Evolutionary conservation across 1,140 invertebrate genomes (phyloP), one percentile per base, ranked within the genome.

Genomic region (Leptestheria dahalacensis): DNA sequence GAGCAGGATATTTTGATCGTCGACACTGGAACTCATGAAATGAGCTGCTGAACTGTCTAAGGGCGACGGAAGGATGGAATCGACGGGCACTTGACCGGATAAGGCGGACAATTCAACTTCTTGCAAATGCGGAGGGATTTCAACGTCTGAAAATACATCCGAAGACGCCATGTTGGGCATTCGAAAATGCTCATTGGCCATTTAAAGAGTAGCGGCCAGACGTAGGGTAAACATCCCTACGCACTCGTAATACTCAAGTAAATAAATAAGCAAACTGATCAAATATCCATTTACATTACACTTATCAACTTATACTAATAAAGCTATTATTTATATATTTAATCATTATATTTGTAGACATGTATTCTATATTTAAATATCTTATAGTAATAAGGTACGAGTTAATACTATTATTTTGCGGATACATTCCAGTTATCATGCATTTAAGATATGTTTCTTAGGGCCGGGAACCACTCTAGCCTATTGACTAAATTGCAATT

Each of bases 81-180:
- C 33, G 6, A 41, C 33, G 33, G 33, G 33, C 33, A 41, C 33
- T 41, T 41, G 33, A 15, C 33, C 33, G 6, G 83, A 82, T 64
- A 86, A 83, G 51, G 82, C 75, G 68, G 86, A 83, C 57, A 87
- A 85, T 75, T 85, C 82, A 23, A 84, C 81, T 70, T 84, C 82
- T 69, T 83, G 79, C 64, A 82, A 82, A 66, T 83, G 83, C 62
- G 84, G 82, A 71, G 86, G 82, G 63, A 85, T 83, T 73, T 83
- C 82, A 58, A 84, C 82, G 74, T 84, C 82, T 50, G 79, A 78
- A 68, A 82, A 81, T 68, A 82, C 80, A 71, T 83, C 79, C 67
- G 77, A 76, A 65, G 54, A 56, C 20, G 54, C 54, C 54, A 56
- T 56, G 24, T 56, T 56, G 33, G 33, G 15, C 33, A 41, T 41